Conservation (phyloP, 1,140 invertebrate species). For the Pseudomyrmex concolor region DNA sequence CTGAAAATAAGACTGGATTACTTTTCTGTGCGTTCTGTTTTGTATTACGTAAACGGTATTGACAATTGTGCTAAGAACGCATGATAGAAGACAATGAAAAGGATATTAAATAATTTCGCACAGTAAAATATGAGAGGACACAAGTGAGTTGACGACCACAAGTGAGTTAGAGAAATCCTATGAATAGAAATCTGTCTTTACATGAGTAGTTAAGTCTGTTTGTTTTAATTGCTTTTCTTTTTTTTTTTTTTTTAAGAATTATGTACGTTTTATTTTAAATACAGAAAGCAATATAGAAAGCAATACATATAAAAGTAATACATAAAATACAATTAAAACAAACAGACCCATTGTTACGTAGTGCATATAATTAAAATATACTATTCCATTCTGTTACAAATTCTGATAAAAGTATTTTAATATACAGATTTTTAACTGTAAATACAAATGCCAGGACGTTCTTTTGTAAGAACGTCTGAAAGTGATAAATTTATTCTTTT, state of each 20-base stretch:
- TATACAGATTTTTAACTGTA: slow-evolving; percentile 47
- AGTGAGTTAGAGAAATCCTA: slow-evolving; percentile 15
- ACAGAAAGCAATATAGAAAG: slow-evolving; percentile 1
- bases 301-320: not conserved
- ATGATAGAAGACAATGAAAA: slow-evolving; percentile 19
- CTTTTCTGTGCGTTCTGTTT: not conserved
- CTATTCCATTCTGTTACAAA: slow-evolving; percentile 33
- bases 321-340: slow-evolving; percentile 3
- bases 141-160: not conserved
- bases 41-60: not conserved
- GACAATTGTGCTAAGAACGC: not conserved
- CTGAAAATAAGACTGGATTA: not conserved
- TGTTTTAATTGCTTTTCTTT: slow-evolving; percentile 24
- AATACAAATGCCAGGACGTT: slow-evolving; percentile 30
- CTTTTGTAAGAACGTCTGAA: not conserved
- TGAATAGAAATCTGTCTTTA: slow-evolving; percentile 37
- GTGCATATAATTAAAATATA: slow-evolving; percentile 25
- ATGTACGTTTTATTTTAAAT: slow-evolving; percentile 18
- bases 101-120: slow-evolving; percentile 11
- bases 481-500: slow-evolving; percentile 17
- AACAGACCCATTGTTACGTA: slow-evolving; percentile 28
- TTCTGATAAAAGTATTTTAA: slow-evolving; percentile 59
- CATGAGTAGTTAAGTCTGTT: slow-evolving; percentile 33
- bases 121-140: not conserved
- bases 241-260: not conserved